Evolutionary conservation across 2,113 vertebrate species (phyloP).

Genomic region (Thamnaconus septentrionalis): DNA sequence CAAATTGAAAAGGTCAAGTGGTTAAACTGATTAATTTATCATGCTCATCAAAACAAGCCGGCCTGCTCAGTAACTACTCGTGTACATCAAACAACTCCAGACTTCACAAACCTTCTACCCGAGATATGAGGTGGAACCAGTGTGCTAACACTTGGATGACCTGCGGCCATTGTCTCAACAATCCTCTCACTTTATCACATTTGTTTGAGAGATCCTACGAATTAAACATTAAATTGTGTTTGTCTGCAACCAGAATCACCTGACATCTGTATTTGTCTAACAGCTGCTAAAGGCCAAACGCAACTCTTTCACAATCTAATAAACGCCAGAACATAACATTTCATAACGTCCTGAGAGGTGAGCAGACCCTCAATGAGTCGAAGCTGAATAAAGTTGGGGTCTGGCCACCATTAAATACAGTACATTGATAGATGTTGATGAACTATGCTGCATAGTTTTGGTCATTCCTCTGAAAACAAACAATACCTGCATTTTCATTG

Average conservation of each 20-base stretch:
- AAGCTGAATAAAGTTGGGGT: no score
- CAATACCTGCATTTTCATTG: no score
- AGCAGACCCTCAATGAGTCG: no score
- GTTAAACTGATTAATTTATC: not conserved
- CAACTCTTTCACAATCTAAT: constrained; percentile 50
- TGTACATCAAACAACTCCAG: constrained; percentile 1
- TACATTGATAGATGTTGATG: no score
- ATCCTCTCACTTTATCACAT: constrained; percentile 52
- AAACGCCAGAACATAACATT: not conserved
- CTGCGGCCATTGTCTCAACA: constrained; percentile 31
- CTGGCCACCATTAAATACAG: no score
- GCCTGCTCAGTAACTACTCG: not conserved
- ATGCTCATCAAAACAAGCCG: constrained; percentile 9
- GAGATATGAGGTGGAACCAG: constrained; percentile 6
- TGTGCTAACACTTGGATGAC: constrained; percentile 28
- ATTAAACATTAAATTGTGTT: constrained; percentile 59
- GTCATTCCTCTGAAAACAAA: no score
- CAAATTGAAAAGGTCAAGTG: constrained; percentile 8
- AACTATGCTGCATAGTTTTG: no score
- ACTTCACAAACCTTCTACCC: not conserved
- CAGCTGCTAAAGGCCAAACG: constrained; percentile 33
- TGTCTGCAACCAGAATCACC: constrained; percentile 62
- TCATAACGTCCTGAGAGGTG: no score
- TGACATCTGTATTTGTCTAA: constrained; percentile 44
- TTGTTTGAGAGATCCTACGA: constrained; percentile 61